phyloP scores from a whole-genome alignment of 2,888 invertebrate species.

The Crossocerus cetratus region DNA sequence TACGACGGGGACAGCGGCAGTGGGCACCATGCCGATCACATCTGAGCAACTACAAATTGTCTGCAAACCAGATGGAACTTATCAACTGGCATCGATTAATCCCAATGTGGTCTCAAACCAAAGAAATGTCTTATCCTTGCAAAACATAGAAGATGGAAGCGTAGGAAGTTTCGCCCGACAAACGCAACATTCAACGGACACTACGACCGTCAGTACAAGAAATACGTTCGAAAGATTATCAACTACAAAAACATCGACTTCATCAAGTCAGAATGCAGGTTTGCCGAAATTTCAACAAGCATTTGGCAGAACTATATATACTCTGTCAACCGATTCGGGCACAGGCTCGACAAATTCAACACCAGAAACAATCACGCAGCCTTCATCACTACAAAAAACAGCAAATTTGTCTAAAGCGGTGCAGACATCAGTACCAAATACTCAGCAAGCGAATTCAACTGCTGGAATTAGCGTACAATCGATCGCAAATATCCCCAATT shows the following conservation, averaged over 20 bases:
- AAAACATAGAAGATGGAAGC: slow-evolving; percentile 67
- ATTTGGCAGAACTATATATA: slow-evolving; percentile 85
- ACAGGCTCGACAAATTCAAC: slow-evolving; percentile 41
- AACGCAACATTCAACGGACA: slow-evolving; percentile 55
- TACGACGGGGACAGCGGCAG: slow-evolving; percentile 36
- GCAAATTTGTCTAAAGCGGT: slow-evolving; percentile 75
- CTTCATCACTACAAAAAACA: slow-evolving; percentile 60
- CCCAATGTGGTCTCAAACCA: slow-evolving; percentile 63
- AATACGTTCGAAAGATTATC: slow-evolving; percentile 65
- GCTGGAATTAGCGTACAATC: slow-evolving; percentile 68
- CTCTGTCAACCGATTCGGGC: slow-evolving; percentile 49
- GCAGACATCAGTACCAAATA: slow-evolving; percentile 72
- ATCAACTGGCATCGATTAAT: slow-evolving; percentile 69
- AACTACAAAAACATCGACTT: slow-evolving; percentile 55
- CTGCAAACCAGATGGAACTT: slow-evolving; percentile 72
- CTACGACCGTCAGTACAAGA: slow-evolving; percentile 41
- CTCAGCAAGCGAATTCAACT: slow-evolving; percentile 55
- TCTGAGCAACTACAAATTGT: slow-evolving; percentile 72
- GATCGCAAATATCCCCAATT: slow-evolving; percentile 68
- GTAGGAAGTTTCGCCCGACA: slow-evolving; percentile 64
- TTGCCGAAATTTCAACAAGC: slow-evolving; percentile 89
- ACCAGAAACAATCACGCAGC: slow-evolving; percentile 56
- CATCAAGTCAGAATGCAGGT: slow-evolving; percentile 70
- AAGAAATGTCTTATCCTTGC: slow-evolving; percentile 66
- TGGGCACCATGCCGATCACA: slow-evolving; percentile 55